A percentile compares a stretch with the other conserved stretches of the same genome.
Conservation (phyloP, 2,113 vertebrate genomes). For the Daubentonia madagascariensis region DNA sequence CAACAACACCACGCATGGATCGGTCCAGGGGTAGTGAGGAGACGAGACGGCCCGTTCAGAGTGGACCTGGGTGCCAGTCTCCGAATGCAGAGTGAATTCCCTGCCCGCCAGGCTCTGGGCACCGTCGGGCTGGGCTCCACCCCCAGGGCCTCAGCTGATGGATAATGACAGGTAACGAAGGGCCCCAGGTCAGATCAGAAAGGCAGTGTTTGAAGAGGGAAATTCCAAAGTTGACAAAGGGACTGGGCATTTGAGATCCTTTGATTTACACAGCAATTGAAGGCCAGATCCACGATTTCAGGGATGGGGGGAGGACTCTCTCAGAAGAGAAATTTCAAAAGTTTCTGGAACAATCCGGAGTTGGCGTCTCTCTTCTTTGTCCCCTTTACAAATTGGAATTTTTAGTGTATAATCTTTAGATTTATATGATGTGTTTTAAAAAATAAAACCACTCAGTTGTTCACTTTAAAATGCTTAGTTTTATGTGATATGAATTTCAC, state of each 20-base stretch:
- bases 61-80: background rate
- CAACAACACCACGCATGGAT: background rate
- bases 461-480: background rate
- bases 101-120: background rate
- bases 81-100: background rate
- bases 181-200: background rate
- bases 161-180: too few relatives aligned
- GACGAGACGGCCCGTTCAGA: background rate
- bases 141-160: fast-evolving
- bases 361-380: background rate
- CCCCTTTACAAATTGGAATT: background rate
- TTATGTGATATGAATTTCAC: background rate
- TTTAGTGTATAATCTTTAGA: background rate
- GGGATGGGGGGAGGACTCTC: background rate
- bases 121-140: too few relatives aligned
- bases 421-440: background rate
- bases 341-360: background rate
- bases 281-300: background rate
- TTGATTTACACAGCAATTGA: background rate
- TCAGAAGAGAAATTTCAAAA: background rate
- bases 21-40: background rate
- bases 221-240: background rate
- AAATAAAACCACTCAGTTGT: background rate
- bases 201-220: background rate
- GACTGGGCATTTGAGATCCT: background rate